Evolutionary conservation across 2,888 invertebrate genomes (phyloP), one percentile per base, ranked within the genome.

Genomic region (Dioctria rufipes): DNA sequence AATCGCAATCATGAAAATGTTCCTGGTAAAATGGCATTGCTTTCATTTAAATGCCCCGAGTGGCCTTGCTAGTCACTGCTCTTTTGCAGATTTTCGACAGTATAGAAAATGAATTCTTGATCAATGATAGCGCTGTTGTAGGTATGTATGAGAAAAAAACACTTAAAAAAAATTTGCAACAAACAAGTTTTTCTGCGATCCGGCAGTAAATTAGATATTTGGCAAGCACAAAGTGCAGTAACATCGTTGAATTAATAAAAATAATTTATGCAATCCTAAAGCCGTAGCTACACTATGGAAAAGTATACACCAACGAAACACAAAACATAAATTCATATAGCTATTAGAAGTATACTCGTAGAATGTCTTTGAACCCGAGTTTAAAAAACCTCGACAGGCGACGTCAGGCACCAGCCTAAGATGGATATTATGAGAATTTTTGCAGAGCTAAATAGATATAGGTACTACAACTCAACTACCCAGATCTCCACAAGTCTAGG

Each of bases 261-360:
- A 51, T 75, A 75, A 75, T 75, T 75, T 75, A 75, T 75, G 73
- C 73, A 75, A 75, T 75, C 60, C 60, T 60, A 37, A 75, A 25
- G 25, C 25, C 25, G 25, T 25, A 25, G 25, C 25, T 25, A 25
- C 25, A 25, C 25, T 25, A 25, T 25, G 25, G 25, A 25, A 25
- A 25, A 25, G 2, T 25, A 25, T 25, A 25, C 25, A 25, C 2
- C 25, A 25, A 25, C 25, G 25, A 25, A 25, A 25, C 25, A 25
- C 25, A 25, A 25, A 25, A 25, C 25, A 25, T 25, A 25, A 25
- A 25, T 25, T 25, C 25, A 25, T 25, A 25, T 25, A 25, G 25
- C 25, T 25, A 25, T 25, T 25, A 25, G 25, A 25, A 25, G 25
- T 25, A 25, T 25, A 25, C 25, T 25, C 25, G 25, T 25, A 75